Evolutionary conservation across 2,888 invertebrate genomes (phyloP), one percentile per base, ranked within the genome.

Genomic region (Sphinx pinastri): DNA sequence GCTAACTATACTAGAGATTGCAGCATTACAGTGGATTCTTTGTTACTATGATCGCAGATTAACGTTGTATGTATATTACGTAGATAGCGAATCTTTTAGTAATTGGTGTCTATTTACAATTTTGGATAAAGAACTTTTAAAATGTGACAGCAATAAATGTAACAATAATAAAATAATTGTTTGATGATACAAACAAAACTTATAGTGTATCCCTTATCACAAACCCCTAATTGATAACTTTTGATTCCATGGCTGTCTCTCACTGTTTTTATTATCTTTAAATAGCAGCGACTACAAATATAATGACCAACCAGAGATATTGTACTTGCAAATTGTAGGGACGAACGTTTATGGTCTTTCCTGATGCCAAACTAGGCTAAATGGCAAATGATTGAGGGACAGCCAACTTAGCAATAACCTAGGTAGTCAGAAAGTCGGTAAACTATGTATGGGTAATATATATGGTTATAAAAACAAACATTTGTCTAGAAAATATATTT

Each of bases 401-500:
- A 38, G 6, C 38, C 38, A 38, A 38, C 38, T 38, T 38, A 38
- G 38, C 38, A 38, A 38, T 38, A 5, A 38, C 7, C 38, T 38
- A 38, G 38, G 6, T 8, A 38, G 8, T 38, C 4, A 58, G 13
- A 58, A 58, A 25, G 25, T 11, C 58, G 4, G 19, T 19, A 58
- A 25, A 25, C 25, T 25, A 25, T 1, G 25, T n/a, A n/a, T n/a
- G 25, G 25, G 12, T 58, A 25, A n/a, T 8, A 45, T 10, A 49
- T 73, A 76, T 79, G 55, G 25, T 57, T 11, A 84, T 76, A 75
- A 80, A 81, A 77, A 71, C 60, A 73, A 69, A 69, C 58, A 25
- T 75, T 86, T 90, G 84, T 92, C 90, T 92, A 92, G 85, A 93
- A 93, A 93, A 93, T 92, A 93, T 92, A 92, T 88, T 93, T 93